These are phyloP conservation scores for Turritopsis dohrnii DNA, from an alignment of 30 jellyfish, hydroid and myxozoan genomes.

Conservation along the genomic window DNA sequence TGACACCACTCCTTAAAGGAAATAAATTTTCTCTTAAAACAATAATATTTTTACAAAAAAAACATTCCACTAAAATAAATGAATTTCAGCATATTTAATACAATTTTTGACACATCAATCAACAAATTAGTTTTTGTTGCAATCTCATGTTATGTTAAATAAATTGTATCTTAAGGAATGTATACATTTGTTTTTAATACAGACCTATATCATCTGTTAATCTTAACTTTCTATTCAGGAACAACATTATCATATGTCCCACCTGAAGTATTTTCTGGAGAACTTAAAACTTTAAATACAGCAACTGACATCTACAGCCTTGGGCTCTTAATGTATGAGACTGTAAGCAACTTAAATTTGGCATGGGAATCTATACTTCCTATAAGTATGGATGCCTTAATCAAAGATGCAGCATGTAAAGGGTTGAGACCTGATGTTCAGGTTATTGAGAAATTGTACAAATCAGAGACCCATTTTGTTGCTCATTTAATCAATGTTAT, in stretches of 20 bases:
- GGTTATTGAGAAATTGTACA: not conserved
- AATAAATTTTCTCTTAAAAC: not conserved
- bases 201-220: not conserved
- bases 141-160: not conserved
- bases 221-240: not conserved
- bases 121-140: not conserved
- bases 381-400: conserved; percentile 2
- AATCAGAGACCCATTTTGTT: not conserved
- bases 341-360: not conserved
- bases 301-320: conserved; percentile 24
- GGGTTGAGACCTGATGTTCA: conserved; percentile 20
- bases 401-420: conserved; percentile 7
- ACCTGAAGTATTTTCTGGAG: conserved; percentile 18
- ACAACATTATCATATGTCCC: conserved; percentile 27
- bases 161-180: not conserved
- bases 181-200: not conserved
- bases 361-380: conserved; percentile 24
- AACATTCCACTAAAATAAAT: not conserved
- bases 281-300: not conserved
- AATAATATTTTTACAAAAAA: not conserved
- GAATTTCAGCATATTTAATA: not conserved
- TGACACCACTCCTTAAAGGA: too few species aligned
- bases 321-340: conserved; percentile 24
- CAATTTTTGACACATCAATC: not conserved
- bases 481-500: not conserved